Conservation (phyloP, 1,140 invertebrate genomes). For the Hyposmocoma kahamanoa region DNA sequence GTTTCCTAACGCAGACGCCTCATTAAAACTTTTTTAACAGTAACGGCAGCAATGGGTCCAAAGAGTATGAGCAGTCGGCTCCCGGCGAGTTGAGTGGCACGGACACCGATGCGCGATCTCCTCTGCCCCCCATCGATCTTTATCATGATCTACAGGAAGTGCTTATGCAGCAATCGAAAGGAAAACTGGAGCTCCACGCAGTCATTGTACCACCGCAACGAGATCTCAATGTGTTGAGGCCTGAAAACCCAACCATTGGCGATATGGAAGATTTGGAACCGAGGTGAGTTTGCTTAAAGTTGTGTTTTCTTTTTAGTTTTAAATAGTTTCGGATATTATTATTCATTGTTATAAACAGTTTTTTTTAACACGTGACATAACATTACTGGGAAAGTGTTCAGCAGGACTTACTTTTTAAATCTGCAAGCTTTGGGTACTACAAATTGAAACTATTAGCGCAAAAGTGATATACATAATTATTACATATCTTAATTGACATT, state of each 20-base stretch:
- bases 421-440: too few relatives aligned
- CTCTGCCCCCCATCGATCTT: conserved; percentile 43
- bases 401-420: too few relatives aligned
- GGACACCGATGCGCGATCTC: conserved; percentile 43
- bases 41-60: conserved; percentile 52
- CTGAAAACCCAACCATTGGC: conserved; percentile 78
- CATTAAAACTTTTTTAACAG: too few relatives aligned
- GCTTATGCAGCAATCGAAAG: conserved; percentile 46
- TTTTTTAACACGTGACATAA: too few relatives aligned
- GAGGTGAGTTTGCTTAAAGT: conserved; percentile 76
- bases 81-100: conserved; percentile 46
- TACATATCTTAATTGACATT: too few relatives aligned
- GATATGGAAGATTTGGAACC: conserved; percentile 76
- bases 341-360: too few relatives aligned
- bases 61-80: conserved; percentile 58
- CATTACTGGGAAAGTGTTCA: too few relatives aligned
- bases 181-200: conserved; percentile 61
- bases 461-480: too few relatives aligned
- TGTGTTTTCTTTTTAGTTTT: too few relatives aligned
- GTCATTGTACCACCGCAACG: conserved; percentile 74
- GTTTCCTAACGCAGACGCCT: too few relatives aligned
- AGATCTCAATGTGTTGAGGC: conserved; percentile 63
- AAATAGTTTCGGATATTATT: too few relatives aligned
- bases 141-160: conserved; percentile 64
- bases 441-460: too few relatives aligned